phyloP scores from a whole-genome alignment of 2,888 invertebrate genomes.

The Stegana nigrithorax region DNA sequence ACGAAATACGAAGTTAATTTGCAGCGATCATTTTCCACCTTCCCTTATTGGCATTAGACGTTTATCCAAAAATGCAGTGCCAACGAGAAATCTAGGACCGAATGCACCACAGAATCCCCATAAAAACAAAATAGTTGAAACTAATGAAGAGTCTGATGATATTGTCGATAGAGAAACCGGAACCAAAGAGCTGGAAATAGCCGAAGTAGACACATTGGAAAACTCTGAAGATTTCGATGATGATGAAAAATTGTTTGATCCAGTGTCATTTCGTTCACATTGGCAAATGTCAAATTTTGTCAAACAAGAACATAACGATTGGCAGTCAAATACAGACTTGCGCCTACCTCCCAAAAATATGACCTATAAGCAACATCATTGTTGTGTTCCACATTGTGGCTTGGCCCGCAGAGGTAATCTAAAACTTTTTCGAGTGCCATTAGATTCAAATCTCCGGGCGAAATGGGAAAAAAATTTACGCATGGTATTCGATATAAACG shows the following conservation, averaged over 20 bases:
- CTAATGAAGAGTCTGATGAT: neutral
- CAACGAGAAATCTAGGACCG: conserved; percentile 52
- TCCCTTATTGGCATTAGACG: conserved; percentile 54
- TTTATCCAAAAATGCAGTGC: conserved; percentile 56
- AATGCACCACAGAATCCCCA: conserved; percentile 17
- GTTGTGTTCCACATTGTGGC: conserved; percentile 12
- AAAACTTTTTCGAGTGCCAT: conserved; percentile 13
- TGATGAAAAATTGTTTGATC: too few relatives aligned
- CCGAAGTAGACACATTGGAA: neutral
- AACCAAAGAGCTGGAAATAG: too few relatives aligned
- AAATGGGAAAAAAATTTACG: conserved; percentile 6
- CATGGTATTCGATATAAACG: conserved; percentile 5
- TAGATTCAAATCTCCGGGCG: neutral
- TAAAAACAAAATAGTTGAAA: neutral
- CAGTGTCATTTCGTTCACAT: too few relatives aligned
- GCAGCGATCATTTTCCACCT: conserved; percentile 50
- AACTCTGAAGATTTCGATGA: neutral
- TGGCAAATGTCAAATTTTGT: neutral
- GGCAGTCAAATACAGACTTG: neutral
- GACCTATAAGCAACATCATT: conserved; percentile 11
- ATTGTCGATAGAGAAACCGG: too few relatives aligned
- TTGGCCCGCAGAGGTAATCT: neutral
- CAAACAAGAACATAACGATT: neutral
- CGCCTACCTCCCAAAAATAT: neutral
- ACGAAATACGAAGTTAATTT: conserved; percentile 48